A percentile compares a stretch with the other conserved stretches of the same genome.
Evolutionary conservation across 1,140 invertebrate genomes (phyloP).

Genomic region (Polypedilum vanderplanki): DNA sequence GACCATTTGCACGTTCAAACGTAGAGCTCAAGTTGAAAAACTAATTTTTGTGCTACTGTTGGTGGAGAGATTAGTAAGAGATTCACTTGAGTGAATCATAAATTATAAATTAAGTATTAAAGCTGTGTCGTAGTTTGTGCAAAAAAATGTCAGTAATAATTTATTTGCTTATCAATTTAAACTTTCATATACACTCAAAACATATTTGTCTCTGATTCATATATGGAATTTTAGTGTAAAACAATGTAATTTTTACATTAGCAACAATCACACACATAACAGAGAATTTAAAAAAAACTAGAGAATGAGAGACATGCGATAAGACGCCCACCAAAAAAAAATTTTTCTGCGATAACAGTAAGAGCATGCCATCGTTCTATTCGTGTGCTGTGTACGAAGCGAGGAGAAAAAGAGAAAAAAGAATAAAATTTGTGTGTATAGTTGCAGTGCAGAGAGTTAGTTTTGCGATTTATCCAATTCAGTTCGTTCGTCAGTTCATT

Average conservation of each 20-base stretch:
- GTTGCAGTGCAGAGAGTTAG: conserved; percentile 1
- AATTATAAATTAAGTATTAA: not conserved
- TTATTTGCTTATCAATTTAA: not conserved
- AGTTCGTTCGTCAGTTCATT: not conserved
- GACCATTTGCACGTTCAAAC: not conserved
- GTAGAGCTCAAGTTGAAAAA: not conserved
- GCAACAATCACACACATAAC: not conserved
- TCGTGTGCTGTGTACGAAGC: not conserved
- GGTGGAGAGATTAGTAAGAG: not conserved
- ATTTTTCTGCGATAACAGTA: not conserved
- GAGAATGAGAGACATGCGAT: conserved; percentile 11
- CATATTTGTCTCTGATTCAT: not conserved
- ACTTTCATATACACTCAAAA: not conserved
- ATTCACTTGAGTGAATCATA: not conserved
- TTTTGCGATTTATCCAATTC: conserved; percentile 11
- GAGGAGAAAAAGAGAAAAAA: not conserved
- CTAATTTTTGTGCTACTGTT: not conserved
- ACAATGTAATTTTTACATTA: not conserved
- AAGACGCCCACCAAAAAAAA: conserved; percentile 11
- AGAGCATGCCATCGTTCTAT: not conserved
- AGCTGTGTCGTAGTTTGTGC: not conserved
- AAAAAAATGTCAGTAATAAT: not conserved
- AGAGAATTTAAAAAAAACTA: not conserved
- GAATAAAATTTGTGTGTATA: not conserved
- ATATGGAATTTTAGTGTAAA: not conserved